Evolutionary conservation across 1,140 invertebrate species (phyloP), one percentile per base, ranked within the genome.

Genomic region (Drosophila sproati): DNA sequence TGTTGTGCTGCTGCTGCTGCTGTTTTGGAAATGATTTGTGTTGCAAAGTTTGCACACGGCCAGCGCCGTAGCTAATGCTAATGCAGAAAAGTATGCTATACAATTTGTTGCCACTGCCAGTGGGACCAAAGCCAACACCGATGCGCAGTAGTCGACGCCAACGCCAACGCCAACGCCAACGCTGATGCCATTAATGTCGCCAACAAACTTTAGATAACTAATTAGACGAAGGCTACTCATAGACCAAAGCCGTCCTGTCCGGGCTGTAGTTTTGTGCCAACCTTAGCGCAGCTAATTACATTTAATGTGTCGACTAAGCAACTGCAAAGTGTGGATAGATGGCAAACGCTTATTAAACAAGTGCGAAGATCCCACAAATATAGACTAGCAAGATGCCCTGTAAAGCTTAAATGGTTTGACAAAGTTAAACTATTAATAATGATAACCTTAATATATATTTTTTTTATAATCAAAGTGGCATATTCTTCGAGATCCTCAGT

Each of bases 291-390:
- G 83, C 83, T 88, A 88, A 88, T 88, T 88, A 88, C 83, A 83
- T 88, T 88, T 88, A 88, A 88, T 88, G 83, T 83, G 83, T 89
- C 83, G 86, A 83, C 80, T 89, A 88, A 88, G 83, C 83, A 88
- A 87, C 76, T 87, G 52, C 68, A 71, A 70, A 70, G 72, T 74
- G 66, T 74, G 72, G 57, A 73, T 73, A 68, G 57, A 70, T 70
- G 72, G 66, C 72, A 52, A 71, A 59, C 59, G 82, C 78, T 86
- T 86, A 87, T 87, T 86, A 86, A 86, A 86, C 55, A 73, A 29
- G 28, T 12, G 35, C 45, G 10, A 34, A 12, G 10, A 2, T 3
- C 1, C 10, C 1, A 2, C n/a, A 20, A 6, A n/a, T 12, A 12
- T 12, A 7, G 43, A 60, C 45, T 39, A 0, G 2, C 5, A 28